phyloP scores from a whole-genome alignment of 2,113 vertebrate genomes.

The Malurus melanocephalus region DNA sequence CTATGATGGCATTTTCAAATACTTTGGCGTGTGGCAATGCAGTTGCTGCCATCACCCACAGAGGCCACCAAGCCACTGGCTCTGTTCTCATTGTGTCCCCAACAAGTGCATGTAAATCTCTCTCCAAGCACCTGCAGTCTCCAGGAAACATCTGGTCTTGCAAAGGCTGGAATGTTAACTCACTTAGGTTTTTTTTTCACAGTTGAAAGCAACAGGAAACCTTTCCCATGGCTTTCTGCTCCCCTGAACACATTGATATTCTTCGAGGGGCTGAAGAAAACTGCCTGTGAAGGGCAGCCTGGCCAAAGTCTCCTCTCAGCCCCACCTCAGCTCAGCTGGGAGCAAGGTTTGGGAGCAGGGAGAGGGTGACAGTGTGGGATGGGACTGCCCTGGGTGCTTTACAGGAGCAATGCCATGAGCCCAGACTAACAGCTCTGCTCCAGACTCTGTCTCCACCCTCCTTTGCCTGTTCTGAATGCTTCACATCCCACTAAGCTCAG shows the following conservation, averaged over 20 bases:
- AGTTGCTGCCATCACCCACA: neutral
- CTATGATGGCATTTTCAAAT: neutral
- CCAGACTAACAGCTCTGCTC: neutral
- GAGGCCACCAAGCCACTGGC: neutral
- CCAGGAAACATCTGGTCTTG: constrained; percentile 24
- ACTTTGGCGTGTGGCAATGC: neutral
- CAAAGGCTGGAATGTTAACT: constrained; percentile 17
- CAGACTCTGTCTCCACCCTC: neutral
- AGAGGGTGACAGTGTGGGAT: neutral
- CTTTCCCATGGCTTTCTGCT: neutral
- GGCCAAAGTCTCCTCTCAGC: neutral
- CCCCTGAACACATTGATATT: neutral
- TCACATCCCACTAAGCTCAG: fast-evolving
- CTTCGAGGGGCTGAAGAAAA: neutral
- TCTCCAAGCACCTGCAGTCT: neutral
- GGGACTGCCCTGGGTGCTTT: neutral
- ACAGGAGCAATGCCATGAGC: neutral
- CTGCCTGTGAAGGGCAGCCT: neutral
- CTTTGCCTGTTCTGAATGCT: neutral
- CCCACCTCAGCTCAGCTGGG: neutral
- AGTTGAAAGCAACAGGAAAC: neutral
- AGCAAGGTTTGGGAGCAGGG: neutral
- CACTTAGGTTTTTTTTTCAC: neutral
- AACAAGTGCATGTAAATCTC: neutral
- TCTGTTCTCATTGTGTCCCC: neutral